Conservation (phyloP, 2,113 vertebrate genomes). For the Orthochromis indermauri region DNA sequence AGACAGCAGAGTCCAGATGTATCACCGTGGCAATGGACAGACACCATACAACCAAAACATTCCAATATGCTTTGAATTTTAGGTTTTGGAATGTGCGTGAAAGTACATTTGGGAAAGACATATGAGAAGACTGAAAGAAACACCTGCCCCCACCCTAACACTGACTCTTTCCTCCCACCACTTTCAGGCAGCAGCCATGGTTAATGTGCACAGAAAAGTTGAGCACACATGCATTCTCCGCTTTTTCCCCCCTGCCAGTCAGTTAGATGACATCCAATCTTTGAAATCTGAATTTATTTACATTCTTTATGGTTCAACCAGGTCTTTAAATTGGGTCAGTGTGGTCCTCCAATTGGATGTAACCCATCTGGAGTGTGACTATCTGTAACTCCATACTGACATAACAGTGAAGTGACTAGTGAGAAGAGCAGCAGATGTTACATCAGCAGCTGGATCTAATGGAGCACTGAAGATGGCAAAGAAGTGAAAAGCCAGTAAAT, state of each 20-base stretch:
- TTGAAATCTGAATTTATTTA: neutral
- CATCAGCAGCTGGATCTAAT: neutral
- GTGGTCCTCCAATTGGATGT: neutral
- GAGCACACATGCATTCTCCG: neutral
- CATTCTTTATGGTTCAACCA: neutral
- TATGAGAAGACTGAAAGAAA: neutral
- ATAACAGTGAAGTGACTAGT: neutral
- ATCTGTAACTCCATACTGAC: neutral
- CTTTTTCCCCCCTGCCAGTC: rapidly evolving
- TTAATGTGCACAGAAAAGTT: rapidly evolving
- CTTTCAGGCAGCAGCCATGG: neutral
- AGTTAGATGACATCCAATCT: neutral
- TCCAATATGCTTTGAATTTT: slow-evolving; percentile 13
- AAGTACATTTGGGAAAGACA: slow-evolving; percentile 1
- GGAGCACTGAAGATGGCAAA: neutral
- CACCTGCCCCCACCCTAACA: neutral
- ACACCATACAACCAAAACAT: slow-evolving; percentile 37
- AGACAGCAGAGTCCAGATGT: slow-evolving; percentile 38
- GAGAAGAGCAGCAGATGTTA: neutral
- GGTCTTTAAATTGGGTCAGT: neutral
- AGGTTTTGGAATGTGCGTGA: slow-evolving; percentile 14
- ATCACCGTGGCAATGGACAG: slow-evolving; percentile 4
- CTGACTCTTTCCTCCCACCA: neutral
- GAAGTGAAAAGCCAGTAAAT: neutral
- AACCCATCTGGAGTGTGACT: neutral